Conservation (phyloP, 2,797 vertebrate species). For the Danio choprae region DNA sequence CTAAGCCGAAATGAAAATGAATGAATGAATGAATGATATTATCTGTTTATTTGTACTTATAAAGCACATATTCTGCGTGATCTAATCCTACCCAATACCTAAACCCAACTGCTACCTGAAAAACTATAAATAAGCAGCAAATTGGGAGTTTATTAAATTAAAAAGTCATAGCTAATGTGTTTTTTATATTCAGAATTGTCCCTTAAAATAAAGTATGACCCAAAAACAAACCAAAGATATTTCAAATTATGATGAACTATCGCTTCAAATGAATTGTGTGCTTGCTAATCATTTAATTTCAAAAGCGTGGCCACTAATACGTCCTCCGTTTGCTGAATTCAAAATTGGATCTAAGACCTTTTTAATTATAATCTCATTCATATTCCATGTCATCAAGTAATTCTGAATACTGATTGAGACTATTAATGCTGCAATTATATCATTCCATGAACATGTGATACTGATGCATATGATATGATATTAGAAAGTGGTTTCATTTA, state of each 20-base stretch:
- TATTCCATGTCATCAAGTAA: constrained; percentile 21
- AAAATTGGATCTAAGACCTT: constrained; percentile 13
- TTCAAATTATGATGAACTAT: neutral
- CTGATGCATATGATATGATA: neutral
- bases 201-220: too few relatives aligned
- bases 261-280: neutral
- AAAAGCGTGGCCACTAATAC: neutral
- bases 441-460: neutral
- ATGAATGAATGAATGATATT: too few relatives aligned
- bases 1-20: too few relatives aligned
- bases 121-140: too few relatives aligned
- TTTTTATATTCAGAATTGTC: too few relatives aligned
- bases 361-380: constrained; percentile 6
- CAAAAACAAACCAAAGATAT: neutral
- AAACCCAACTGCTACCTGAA: too few relatives aligned
- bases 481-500: neutral
- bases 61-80: too few relatives aligned
- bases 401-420: constrained; percentile 4
- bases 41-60: too few relatives aligned
- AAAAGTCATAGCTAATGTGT: too few relatives aligned
- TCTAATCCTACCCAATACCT: too few relatives aligned
- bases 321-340: constrained; percentile 9
- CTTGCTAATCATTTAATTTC: neutral
- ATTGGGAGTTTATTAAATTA: too few relatives aligned
- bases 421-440: constrained; percentile 18